phyloP scores from a whole-genome alignment of 2,797 vertebrate genomes.

The Cuculus canorus region DNA sequence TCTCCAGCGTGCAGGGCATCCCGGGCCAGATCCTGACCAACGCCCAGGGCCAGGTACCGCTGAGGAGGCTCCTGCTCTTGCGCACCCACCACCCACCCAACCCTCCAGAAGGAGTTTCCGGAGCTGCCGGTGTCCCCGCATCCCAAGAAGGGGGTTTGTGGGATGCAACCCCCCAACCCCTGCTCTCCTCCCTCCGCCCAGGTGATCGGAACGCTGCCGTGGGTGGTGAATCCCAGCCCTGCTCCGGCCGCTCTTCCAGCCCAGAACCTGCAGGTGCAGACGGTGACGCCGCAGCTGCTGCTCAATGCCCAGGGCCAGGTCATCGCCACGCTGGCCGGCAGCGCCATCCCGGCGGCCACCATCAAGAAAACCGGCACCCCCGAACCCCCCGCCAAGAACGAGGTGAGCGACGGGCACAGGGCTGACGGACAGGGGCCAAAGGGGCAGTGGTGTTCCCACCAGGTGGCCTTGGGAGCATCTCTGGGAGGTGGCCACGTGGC shows the following conservation, averaged over 20 bases:
- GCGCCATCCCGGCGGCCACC: slow-evolving; percentile 77
- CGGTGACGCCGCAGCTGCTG: slow-evolving; percentile 90
- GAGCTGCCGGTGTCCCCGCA: too few relatives aligned
- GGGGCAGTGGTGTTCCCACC: not conserved
- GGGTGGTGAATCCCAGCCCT: slow-evolving; percentile 83
- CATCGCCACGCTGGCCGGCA: slow-evolving; percentile 89
- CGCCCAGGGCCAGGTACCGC: slow-evolving; percentile 89
- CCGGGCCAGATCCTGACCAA: slow-evolving; percentile 93
- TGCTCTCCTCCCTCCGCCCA: slow-evolving; percentile 52
- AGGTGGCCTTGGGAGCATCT: not conserved
- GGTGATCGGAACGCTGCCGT: slow-evolving; percentile 93
- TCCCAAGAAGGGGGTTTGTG: not conserved
- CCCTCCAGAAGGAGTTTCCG: too few relatives aligned
- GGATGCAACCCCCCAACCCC: not conserved
- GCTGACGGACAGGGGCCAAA: rapidly evolving
- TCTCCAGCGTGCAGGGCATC: slow-evolving; percentile 89
- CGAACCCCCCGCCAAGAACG: slow-evolving; percentile 72
- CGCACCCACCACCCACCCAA: too few relatives aligned
- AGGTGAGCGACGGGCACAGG: slow-evolving; percentile 57
- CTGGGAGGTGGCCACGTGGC: rapidly evolving
- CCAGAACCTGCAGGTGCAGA: slow-evolving; percentile 88
- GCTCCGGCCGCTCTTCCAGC: slow-evolving; percentile 78
- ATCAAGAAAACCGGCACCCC: slow-evolving; percentile 80
- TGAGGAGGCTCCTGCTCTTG: too few relatives aligned
- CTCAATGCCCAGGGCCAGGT: slow-evolving; percentile 94